Conservation (phyloP, 2,888 invertebrate species). For the Polydrusus pterygomalis region DNA sequence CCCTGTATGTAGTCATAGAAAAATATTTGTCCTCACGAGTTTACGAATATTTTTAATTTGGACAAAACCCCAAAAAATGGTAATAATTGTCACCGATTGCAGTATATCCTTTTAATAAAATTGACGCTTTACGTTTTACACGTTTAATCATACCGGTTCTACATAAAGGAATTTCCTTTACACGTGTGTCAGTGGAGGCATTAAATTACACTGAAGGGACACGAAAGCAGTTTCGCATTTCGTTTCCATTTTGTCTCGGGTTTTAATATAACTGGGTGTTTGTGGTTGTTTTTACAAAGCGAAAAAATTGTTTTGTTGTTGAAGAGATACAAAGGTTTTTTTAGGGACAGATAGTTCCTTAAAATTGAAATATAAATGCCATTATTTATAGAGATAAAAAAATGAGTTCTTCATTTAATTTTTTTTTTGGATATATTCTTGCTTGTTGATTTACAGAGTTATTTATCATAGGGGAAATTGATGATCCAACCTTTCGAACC, state of each 20-base stretch:
- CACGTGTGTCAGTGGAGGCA: constrained; percentile 11
- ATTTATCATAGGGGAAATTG: no score
- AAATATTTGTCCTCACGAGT: no score
- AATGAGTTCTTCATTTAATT: no score
- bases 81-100: not conserved
- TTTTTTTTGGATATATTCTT: no score
- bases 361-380: not conserved
- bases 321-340: constrained; percentile 10
- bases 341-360: not conserved
- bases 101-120: not conserved
- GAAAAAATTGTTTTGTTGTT: not conserved
- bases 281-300: constrained; percentile 17
- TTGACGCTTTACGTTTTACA: constrained; percentile 1
- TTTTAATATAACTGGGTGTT: constrained; percentile 20
- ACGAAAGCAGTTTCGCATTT: not conserved
- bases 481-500: no score
- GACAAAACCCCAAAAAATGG: no score
- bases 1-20: no score
- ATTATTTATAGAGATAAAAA: not conserved
- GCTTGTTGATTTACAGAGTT: no score
- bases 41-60: no score
- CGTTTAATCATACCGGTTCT: constrained; percentile 6
- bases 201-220: constrained; percentile 16
- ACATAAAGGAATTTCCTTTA: constrained; percentile 22
- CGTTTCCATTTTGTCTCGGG: constrained; percentile 19